Conservation (phyloP, 2,888 invertebrate species). For the Drosophila rubida region DNA sequence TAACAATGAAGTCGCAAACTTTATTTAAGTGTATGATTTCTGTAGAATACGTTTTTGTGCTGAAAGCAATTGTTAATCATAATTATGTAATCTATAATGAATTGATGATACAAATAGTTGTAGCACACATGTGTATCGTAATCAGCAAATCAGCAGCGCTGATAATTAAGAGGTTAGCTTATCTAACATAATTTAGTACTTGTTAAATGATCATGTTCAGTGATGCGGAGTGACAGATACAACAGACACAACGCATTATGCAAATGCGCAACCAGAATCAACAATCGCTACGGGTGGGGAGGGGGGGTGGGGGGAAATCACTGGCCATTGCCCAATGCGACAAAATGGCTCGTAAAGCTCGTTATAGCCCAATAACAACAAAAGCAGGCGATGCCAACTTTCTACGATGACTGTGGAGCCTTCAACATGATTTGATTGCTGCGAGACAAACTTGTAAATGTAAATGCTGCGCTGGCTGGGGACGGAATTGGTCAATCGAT, state of each 20-base stretch:
- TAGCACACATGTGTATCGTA: too few species aligned
- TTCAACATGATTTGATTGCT: conserved; percentile 50
- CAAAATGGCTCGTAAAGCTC: conserved; percentile 28
- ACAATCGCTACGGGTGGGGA: neutral
- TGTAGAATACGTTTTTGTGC: too few species aligned
- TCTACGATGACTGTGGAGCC: conserved; percentile 47
- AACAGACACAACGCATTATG: conserved; percentile 1
- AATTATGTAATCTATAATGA: too few species aligned
- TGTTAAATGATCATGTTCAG: neutral
- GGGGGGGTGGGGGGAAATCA: neutral
- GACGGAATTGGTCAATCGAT: conserved; percentile 42
- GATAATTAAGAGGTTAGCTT: neutral
- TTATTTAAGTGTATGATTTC: too few species aligned
- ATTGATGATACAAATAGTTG: too few species aligned
- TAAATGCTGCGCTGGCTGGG: neutral
- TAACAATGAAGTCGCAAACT: too few species aligned
- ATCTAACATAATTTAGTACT: conserved; percentile 1
- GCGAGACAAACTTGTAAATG: conserved; percentile 20
- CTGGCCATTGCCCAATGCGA: conserved; percentile 14
- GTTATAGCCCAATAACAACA: conserved; percentile 19
- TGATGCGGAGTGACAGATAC: neutral
- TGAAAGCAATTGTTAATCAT: too few species aligned
- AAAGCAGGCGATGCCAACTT: conserved; percentile 47
- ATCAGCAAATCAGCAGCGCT: neutral
- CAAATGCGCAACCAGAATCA: neutral